A percentile compares a stretch with the other conserved stretches of the same genome.
Evolutionary conservation across 2,113 vertebrate genomes (phyloP).

Genomic region (Xyliphius kryptos): DNA sequence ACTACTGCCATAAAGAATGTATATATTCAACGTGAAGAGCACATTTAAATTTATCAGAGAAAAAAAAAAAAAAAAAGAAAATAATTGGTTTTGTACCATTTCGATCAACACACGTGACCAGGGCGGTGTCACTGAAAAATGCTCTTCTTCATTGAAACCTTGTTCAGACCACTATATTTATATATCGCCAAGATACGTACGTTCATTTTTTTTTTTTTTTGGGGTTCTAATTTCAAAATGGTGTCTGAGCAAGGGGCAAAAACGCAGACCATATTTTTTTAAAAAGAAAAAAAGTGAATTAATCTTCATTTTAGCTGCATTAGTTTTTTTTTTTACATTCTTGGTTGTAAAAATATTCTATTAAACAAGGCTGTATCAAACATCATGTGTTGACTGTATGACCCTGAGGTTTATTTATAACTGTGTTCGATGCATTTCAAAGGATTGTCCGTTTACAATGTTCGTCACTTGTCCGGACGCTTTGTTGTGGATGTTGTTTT

Average conservation of each 20-base stretch:
- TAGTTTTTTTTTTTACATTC: slow-evolving; percentile 51
- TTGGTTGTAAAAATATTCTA: too few relatives aligned
- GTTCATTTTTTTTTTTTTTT: slow-evolving; percentile 59
- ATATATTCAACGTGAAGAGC: slow-evolving; percentile 66
- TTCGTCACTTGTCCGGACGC: too few relatives aligned
- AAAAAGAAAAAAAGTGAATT: slow-evolving; percentile 49
- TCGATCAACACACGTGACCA: slow-evolving; percentile 55
- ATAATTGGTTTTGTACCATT: slow-evolving; percentile 66
- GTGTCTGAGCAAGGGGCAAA: slow-evolving; percentile 62
- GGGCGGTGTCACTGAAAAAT: slow-evolving; percentile 50
- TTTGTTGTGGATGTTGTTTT: too few relatives aligned
- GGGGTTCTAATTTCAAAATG: too few relatives aligned
- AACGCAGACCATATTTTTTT: slow-evolving; percentile 68
- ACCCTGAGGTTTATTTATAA: too few relatives aligned
- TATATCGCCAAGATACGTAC: slow-evolving; percentile 71
- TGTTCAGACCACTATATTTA: slow-evolving; percentile 75
- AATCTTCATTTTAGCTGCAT: slow-evolving; percentile 52
- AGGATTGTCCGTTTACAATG: too few relatives aligned
- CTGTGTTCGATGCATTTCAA: too few relatives aligned
- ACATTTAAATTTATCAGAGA: slow-evolving; percentile 40
- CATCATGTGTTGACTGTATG: too few relatives aligned
- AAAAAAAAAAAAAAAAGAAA: slow-evolving; percentile 42
- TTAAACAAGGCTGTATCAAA: too few relatives aligned
- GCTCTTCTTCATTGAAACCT: slow-evolving; percentile 63
- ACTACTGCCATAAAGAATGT: slow-evolving; percentile 64